A percentile compares a stretch with the other conserved stretches of the same genome.
These are phyloP conservation scores for Acanthosepion lycidas DNA, from an alignment of 2,888 invertebrate genomes.

Conservation along the genomic window DNA sequence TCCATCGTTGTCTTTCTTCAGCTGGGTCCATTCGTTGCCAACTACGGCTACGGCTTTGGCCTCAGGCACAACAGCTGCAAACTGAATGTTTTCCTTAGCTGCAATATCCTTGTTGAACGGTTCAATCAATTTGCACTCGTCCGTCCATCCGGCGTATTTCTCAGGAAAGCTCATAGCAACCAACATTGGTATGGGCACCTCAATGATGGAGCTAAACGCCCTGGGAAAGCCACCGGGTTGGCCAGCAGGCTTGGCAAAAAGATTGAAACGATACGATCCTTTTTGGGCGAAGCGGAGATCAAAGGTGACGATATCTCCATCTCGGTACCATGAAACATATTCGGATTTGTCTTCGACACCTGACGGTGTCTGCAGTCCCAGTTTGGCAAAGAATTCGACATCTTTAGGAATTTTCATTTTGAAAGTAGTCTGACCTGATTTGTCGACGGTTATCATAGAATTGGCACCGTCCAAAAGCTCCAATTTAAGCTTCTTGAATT, in stretches of 20 bases:
- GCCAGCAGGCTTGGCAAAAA: constrained; percentile 42
- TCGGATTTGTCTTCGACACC: constrained; percentile 42
- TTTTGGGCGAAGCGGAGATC: constrained; percentile 38
- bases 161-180: constrained; percentile 40
- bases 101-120: constrained; percentile 41
- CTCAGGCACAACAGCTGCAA: constrained; percentile 15
- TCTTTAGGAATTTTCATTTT: constrained; percentile 34
- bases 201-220: constrained; percentile 42
- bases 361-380: neutral
- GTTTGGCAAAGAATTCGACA: constrained; percentile 44
- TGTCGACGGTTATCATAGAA: constrained; percentile 43
- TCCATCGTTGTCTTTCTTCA: constrained; percentile 35
- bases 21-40: constrained; percentile 38
- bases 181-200: constrained; percentile 40
- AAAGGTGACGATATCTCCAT: constrained; percentile 34
- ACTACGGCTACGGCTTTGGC: constrained; percentile 38
- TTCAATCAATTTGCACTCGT: constrained; percentile 42
- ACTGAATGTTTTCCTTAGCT: neutral
- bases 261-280: constrained; percentile 45
- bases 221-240: constrained; percentile 44
- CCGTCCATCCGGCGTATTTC: constrained; percentile 40
- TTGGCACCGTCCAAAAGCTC: constrained; percentile 43
- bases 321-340: constrained; percentile 35
- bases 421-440: neutral
- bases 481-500: constrained; percentile 48